Percentiles rank a stretch among this genome's conserved stretches.
Evolutionary conservation across 2,113 vertebrate genomes (phyloP).

Genomic region (Oreochromis spilurus): DNA sequence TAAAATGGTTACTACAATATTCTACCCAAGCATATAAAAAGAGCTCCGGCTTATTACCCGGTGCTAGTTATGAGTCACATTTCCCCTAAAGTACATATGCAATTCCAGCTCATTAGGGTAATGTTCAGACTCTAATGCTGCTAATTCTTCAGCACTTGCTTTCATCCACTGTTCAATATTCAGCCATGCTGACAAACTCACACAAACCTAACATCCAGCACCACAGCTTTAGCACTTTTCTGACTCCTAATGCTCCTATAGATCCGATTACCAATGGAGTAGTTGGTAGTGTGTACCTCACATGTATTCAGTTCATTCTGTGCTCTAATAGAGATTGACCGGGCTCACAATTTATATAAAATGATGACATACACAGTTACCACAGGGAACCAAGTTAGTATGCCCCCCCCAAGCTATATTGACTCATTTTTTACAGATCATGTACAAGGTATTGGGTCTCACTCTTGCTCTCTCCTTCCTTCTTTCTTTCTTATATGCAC

Average conservation of each 20-base stretch:
- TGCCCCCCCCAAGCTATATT: background rate
- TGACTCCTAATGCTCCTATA: background rate
- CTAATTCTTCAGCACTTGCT: background rate
- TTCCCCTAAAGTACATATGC: background rate
- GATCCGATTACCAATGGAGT: background rate
- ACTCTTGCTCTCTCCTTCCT: background rate
- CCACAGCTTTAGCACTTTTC: background rate
- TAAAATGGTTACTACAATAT: background rate
- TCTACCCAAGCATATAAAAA: background rate
- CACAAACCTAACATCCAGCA: background rate
- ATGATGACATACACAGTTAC: conserved; percentile 13
- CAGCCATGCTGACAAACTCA: background rate
- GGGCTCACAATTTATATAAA: conserved; percentile 3
- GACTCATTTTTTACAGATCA: conserved; percentile 38
- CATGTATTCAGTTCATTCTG: background rate
- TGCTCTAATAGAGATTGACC: background rate
- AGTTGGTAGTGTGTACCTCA: background rate
- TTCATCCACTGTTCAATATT: background rate
- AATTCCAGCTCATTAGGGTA: background rate
- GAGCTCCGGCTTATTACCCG: background rate
- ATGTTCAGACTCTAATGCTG: background rate
- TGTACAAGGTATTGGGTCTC: background rate
- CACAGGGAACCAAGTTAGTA: conserved; percentile 14
- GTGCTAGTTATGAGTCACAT: conserved; percentile 2
- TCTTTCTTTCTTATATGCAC: background rate